Conservation (phyloP, 2,888 invertebrate species). For the Drosophila quasianomalipes region DNA sequence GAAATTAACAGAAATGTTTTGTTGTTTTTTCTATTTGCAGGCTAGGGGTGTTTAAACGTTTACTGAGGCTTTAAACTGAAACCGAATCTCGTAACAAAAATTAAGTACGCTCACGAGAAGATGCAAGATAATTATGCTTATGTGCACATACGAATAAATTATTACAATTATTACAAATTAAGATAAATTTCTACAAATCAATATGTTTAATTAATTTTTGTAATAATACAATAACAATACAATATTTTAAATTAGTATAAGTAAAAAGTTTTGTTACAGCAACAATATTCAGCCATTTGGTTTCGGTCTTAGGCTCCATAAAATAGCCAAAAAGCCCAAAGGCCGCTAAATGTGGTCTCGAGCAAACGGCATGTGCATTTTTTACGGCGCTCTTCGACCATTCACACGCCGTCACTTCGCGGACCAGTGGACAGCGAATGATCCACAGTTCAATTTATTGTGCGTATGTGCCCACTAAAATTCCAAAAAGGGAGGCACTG, state of each 20-base stretch:
- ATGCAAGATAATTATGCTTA: neutral
- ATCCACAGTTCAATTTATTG: constrained; percentile 75
- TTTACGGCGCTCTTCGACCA: constrained; percentile 57
- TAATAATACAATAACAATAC: neutral
- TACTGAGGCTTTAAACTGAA: neutral
- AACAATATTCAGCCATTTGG: constrained; percentile 27
- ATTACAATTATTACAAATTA: neutral
- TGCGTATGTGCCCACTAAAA: constrained; percentile 54
- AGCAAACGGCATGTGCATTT: constrained; percentile 43
- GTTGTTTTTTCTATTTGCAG: constrained; percentile 86
- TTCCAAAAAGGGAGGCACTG: constrained; percentile 21
- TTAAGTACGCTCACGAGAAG: neutral
- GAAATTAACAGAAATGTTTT: constrained; percentile 43
- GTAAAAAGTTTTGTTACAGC: neutral
- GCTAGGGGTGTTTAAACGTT: constrained; percentile 76
- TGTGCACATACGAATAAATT: neutral
- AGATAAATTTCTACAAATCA: neutral
- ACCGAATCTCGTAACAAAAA: constrained; percentile 11
- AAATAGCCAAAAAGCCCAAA: constrained; percentile 51
- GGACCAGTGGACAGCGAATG: constrained; percentile 28
- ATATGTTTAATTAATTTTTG: neutral
- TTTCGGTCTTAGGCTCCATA: constrained; percentile 29
- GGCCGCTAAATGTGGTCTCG: constrained; percentile 46
- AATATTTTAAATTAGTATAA: constrained; percentile 6
- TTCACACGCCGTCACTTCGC: constrained; percentile 73